Evolutionary conservation across 2,797 vertebrate species (phyloP).

Genomic region (Pangasius larnaudii): DNA sequence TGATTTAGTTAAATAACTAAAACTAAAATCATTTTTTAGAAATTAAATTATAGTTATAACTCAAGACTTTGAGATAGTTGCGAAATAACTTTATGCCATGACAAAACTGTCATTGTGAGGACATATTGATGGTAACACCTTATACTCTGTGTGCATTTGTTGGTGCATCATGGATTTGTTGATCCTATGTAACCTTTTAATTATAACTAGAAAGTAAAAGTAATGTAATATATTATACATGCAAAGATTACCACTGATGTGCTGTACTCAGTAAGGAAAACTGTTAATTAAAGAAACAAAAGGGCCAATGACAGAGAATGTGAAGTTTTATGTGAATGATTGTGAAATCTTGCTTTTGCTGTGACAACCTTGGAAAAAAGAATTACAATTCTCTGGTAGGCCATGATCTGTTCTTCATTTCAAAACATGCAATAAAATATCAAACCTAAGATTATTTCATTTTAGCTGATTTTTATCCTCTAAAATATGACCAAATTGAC

Average conservation of each 20-base stretch:
- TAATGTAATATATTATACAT: background rate
- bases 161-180: background rate
- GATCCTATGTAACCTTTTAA: background rate
- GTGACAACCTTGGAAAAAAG: no score
- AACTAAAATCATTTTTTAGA: no score
- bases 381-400: background rate
- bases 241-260: background rate
- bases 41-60: background rate
- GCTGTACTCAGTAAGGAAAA: background rate
- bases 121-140: background rate
- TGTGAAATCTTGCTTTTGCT: no score
- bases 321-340: background rate
- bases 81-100: no score
- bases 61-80: no score
- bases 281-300: no score
- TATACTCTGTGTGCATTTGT: background rate
- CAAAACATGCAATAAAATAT: background rate
- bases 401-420: background rate
- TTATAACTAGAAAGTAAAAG: background rate
- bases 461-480: background rate
- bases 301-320: no score
- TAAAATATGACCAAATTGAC: background rate
- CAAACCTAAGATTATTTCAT: background rate
- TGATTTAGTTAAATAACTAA: background rate
- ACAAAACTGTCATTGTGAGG: background rate